Percentiles rank a stretch among this genome's conserved stretches.
phyloP scores from a whole-genome alignment of 2,797 vertebrate genomes.

The Cyprinodon diabolis region DNA sequence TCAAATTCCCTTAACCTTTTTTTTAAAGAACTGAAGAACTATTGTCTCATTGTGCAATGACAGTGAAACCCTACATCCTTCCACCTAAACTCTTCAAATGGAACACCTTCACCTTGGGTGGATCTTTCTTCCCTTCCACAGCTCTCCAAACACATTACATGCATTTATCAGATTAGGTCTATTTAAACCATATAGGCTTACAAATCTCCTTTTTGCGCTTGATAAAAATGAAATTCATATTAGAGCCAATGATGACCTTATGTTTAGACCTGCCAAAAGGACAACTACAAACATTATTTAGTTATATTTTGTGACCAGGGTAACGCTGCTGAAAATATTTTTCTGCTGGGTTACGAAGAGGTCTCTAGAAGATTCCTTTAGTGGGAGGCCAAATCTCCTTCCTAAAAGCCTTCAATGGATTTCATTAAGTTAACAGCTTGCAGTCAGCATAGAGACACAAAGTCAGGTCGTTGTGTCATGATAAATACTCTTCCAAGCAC shows the following conservation, averaged over 20 bases:
- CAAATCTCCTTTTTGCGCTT: not conserved
- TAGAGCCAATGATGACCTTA: not conserved
- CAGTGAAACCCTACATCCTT: not conserved
- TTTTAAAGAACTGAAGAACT: not conserved
- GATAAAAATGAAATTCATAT: not conserved
- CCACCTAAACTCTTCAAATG: not conserved
- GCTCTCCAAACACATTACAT: not conserved
- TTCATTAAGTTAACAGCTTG: slow-evolving; percentile 84
- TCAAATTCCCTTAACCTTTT: not conserved
- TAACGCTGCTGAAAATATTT: slow-evolving; percentile 57
- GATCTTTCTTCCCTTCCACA: not conserved
- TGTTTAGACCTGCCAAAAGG: slow-evolving; percentile 16
- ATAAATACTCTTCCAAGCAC: slow-evolving; percentile 77
- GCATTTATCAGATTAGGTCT: not conserved
- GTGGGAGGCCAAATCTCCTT: slow-evolving; percentile 80
- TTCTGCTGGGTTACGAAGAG: slow-evolving; percentile 73
- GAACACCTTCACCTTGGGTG: too few relatives aligned
- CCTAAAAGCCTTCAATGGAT: slow-evolving; percentile 73
- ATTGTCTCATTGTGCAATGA: too few relatives aligned
- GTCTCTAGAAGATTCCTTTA: slow-evolving; percentile 64
- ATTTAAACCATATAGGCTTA: not conserved
- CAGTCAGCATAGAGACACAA: slow-evolving; percentile 78
- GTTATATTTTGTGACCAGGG: slow-evolving; percentile 61
- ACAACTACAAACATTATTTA: slow-evolving; percentile 22
- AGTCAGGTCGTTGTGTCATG: slow-evolving; percentile 81